Evolutionary conservation across 2,888 invertebrate genomes (phyloP), one percentile per base, ranked within the genome.

Genomic region (Scaptomyza tumidula): DNA sequence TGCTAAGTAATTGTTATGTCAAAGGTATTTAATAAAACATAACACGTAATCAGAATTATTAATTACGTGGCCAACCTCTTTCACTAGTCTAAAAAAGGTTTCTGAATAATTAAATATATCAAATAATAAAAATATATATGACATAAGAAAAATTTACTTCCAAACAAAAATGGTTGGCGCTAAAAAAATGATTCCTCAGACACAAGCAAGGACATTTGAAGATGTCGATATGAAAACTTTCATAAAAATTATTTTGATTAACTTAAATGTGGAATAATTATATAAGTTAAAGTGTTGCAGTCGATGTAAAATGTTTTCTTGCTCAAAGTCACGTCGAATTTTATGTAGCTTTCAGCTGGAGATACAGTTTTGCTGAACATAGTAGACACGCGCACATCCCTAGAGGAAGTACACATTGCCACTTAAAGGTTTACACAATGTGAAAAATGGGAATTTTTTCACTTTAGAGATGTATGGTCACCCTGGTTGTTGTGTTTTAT

Each of bases 341-440:
- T 31, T 16, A 19, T 49, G 13, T 5, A 16, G n/a, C n/a, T 37
- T n/a, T n/a, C n/a, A 16, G 41, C 10, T 16, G 1, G 1, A 10
- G 16, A 41, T 41, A 41, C 16, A 27, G 44, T 44, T 24, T 24
- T 24, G 6, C 24, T 24, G 3, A 24, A 24, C 24, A 24, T 24
- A 24, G 3, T n/a, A 33, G 41, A 29, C 27, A 61, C 39, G 53
- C 9, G 46, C 54, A 2, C 64, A 65, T 64, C 64, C 54, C 64
- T 44, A 54, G 37, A n/a, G 13, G 13, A 49, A 48, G 33, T 31
- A n/a, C n/a, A n/a, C n/a, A n/a, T n/a, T n/a, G n/a, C n/a, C n/a
- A n/a, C n/a, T n/a, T n/a, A n/a, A n/a, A n/a, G n/a, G n/a, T n/a
- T n/a, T n/a, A n/a, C n/a, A n/a, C n/a, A n/a, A n/a, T n/a, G n/a